Evolutionary conservation across 2,888 invertebrate species (phyloP).

Genomic region (Parnassius apollo): DNA sequence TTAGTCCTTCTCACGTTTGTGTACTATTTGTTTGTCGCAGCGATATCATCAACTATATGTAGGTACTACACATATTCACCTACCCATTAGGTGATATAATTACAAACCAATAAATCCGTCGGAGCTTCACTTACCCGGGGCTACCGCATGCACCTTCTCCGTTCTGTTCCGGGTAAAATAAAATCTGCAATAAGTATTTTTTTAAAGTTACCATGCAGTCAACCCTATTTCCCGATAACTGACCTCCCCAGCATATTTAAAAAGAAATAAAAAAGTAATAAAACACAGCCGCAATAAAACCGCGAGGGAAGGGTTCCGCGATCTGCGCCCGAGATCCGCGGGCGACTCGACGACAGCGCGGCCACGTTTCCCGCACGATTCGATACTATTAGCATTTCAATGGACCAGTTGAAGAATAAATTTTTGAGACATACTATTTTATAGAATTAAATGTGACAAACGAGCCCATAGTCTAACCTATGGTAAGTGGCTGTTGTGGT

Average conservation of each 20-base stretch:
- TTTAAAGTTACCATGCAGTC: background rate
- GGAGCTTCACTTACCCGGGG: too few relatives aligned
- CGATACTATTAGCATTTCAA: slow-evolving; percentile 23
- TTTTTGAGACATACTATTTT: slow-evolving; percentile 6
- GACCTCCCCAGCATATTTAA: slow-evolving; percentile 62
- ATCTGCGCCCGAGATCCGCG: slow-evolving; percentile 38
- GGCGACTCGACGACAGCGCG: background rate
- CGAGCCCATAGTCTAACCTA: too few relatives aligned
- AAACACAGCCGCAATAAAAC: slow-evolving; percentile 58
- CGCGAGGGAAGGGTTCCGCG: slow-evolving; percentile 53
- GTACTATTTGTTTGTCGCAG: too few relatives aligned
- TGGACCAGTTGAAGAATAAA: background rate
- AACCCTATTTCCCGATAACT: slow-evolving; percentile 34
- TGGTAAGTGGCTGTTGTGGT: too few relatives aligned
- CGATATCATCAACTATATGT: too few relatives aligned
- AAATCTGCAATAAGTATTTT: too few relatives aligned
- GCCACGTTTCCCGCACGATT: slow-evolving; percentile 6
- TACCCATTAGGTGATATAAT: too few relatives aligned
- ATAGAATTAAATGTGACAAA: background rate
- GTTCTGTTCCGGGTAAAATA: too few relatives aligned
- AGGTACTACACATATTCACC: too few relatives aligned
- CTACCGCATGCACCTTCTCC: too few relatives aligned
- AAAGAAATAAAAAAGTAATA: slow-evolving; percentile 80
- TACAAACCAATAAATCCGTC: too few relatives aligned
- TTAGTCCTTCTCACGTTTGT: too few relatives aligned